phyloP scores from a whole-genome alignment of 2,797 vertebrate genomes.

The Chanos chanos region DNA sequence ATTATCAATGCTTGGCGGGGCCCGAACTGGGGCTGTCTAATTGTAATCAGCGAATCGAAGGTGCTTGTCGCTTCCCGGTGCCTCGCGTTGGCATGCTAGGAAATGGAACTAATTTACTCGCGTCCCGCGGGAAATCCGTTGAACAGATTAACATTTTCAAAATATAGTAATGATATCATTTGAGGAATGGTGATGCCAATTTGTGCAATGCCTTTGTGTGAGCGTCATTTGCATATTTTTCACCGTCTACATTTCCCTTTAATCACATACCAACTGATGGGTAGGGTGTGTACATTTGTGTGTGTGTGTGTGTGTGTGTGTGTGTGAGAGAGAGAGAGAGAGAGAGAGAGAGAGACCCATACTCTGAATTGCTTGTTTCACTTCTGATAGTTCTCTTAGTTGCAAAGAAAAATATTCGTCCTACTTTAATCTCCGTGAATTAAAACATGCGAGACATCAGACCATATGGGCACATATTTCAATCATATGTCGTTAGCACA shows the following conservation, averaged over 20 bases:
- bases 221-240: slow-evolving; percentile 84
- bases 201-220: slow-evolving; percentile 82
- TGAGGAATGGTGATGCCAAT: slow-evolving; percentile 87
- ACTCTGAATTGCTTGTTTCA: too few relatives aligned
- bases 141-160: slow-evolving; percentile 93
- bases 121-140: slow-evolving; percentile 92
- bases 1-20: slow-evolving; percentile 89
- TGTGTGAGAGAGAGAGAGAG: not conserved
- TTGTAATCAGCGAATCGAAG: slow-evolving; percentile 93
- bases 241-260: slow-evolving; percentile 71
- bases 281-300: slow-evolving; percentile 39
- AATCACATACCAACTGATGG: slow-evolving; percentile 72
- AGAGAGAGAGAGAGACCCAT: not conserved
- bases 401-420: too few relatives aligned
- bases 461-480: too few relatives aligned
- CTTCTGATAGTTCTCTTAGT: too few relatives aligned
- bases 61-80: slow-evolving; percentile 76
- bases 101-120: slow-evolving; percentile 98
- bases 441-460: too few relatives aligned
- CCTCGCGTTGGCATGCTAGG: slow-evolving; percentile 86
- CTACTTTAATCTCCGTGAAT: too few relatives aligned
- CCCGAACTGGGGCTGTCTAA: slow-evolving; percentile 87
- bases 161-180: slow-evolving; percentile 93
- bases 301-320: slow-evolving; percentile 4
- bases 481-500: too few relatives aligned